Evolutionary conservation across 2,113 vertebrate genomes (phyloP), one percentile per base, ranked within the genome.

Genomic region (Globicephala melas): DNA sequence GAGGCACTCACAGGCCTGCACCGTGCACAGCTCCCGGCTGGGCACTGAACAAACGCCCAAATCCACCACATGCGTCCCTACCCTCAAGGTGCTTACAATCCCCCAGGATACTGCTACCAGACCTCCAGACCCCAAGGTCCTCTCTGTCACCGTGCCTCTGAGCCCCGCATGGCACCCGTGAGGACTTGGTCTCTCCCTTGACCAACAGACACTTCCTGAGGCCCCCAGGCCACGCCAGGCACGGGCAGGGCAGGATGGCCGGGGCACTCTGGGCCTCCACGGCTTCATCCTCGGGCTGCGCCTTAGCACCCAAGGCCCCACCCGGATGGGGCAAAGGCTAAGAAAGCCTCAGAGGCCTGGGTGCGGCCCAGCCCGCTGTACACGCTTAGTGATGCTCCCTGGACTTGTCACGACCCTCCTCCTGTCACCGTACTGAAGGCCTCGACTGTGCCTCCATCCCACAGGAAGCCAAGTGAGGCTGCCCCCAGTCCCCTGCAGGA

Each of bases 21-120:
- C 92, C 2, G 0, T 3, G 17, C 4, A 1, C 6, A 5, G 50
- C 68, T n/a, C 58, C 6, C 0, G 5, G 31, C 62, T 8, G n/a
- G 13, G n/a, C 36, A 20, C 50, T 36, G 58, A 53, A 23, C 20
- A 31, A 33, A 41, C 28, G 53, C 31, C 33, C 25, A 28, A 23
- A 9, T 7, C 87, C 55, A 38, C 47, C 33, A 23, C 28, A 14
- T 2, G 3, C 4, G 76, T 28, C 71, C 25, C 21, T 23, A 5
- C 4, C 47, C 58, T 88, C 82, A 14, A 44, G 58, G 41, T 12
- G 28, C 12, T 6, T 13, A 21, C 18, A 1, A 23, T 33, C 5
- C 0, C 44, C 28, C 17, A 4, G 44, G 50, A 21, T 21, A 3
- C 47, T 33, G 77, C 14, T 6, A 1, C 21, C 15, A 4, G 41